Conservation (phyloP, 2,113 vertebrate species). For the Neodontobutis hainanensis region DNA sequence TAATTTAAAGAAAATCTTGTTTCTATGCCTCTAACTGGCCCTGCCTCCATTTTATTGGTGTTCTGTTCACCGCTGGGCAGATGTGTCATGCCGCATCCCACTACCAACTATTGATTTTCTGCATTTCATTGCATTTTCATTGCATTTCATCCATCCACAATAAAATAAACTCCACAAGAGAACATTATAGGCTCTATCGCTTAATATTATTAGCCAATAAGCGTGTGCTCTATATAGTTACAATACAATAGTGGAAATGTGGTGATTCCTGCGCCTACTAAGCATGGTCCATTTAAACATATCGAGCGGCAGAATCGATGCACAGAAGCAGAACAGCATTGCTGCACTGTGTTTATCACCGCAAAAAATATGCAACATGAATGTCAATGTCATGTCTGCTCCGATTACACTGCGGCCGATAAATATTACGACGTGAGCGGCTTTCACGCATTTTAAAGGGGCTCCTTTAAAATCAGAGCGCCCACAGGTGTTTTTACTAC, state of each 20-base stretch:
- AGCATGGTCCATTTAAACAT: slow-evolving; percentile 7
- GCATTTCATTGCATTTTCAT: slow-evolving; percentile 56
- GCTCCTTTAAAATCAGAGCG: background rate
- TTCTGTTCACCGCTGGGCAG: slow-evolving; percentile 46
- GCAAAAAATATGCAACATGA: slow-evolving; percentile 63
- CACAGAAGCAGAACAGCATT: slow-evolving; percentile 30
- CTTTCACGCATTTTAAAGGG: background rate
- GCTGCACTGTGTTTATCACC: slow-evolving; percentile 43
- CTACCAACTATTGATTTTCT: slow-evolving; percentile 40
- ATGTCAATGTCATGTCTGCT: slow-evolving; percentile 62
- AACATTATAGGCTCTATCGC: slow-evolving; percentile 11
- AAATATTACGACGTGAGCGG: background rate
- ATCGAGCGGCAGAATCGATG: slow-evolving; percentile 54
- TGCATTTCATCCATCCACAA: slow-evolving; percentile 17
- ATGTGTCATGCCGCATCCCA: slow-evolving; percentile 59
- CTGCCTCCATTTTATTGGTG: slow-evolving; percentile 26
- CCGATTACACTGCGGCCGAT: slow-evolving; percentile 14
- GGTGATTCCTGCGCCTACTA: background rate
- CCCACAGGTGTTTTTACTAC: slow-evolving; percentile 60
- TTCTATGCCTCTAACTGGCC: background rate
- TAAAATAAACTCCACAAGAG: slow-evolving; percentile 44
- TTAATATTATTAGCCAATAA: slow-evolving; percentile 28
- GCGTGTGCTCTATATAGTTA: background rate
- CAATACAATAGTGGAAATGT: slow-evolving; percentile 2
- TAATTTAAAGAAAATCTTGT: slow-evolving; percentile 24